Base-by-base conservation (phyloP, 2,888 invertebrate species). In the Toxonevra muliebris region DNA sequence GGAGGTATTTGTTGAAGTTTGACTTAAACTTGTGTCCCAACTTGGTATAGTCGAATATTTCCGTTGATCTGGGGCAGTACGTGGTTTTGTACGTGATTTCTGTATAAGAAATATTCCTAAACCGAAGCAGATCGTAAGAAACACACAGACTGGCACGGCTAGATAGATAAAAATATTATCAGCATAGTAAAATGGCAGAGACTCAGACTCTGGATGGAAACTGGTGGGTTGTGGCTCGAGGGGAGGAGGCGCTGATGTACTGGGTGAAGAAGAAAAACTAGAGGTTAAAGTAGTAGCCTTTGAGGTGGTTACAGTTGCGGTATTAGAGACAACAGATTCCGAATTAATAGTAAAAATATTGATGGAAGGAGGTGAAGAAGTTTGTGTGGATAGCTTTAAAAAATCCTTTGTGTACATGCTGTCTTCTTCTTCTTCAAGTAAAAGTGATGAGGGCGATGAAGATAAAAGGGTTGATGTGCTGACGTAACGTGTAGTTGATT, bases 1-100 rank as follows among this genome's bases (percentile, higher is more conserved):
- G 0, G 65, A 58, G n/a, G 65, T 58, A n/a, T 58, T 61, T 20
- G 73, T 75, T 15, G 76, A 75, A 40, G 68, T 74, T 55, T 79
- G 76, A 71, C 77, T 79, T 15, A 78, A 74, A 71, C 78, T 81
- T 11, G 77, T 78, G 53, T 82, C 82, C 8, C 77, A 81, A 60
- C 76, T 77, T n/a, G 82, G 80, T 65, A 82, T 77, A 57, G 77
- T 75, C 1, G 77, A 77, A 66, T 82, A 82, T 63, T 77, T 76
- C 57, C 71, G 76, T 59, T 42, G 30, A 7, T 30, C 30, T 7
- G 7, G 30, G 30, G 30, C 2, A 30, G 30, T 30, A 7, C 30
- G 30, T 30, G 30, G 7, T 30, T 30, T 30, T 30, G 30, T 30
- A 7, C 30, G 7, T 2, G 30, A 30, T 30, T 30, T 30, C 30